Base-by-base conservation (phyloP, 2,113 vertebrate species). In the Taurulus bubalis region DNA sequence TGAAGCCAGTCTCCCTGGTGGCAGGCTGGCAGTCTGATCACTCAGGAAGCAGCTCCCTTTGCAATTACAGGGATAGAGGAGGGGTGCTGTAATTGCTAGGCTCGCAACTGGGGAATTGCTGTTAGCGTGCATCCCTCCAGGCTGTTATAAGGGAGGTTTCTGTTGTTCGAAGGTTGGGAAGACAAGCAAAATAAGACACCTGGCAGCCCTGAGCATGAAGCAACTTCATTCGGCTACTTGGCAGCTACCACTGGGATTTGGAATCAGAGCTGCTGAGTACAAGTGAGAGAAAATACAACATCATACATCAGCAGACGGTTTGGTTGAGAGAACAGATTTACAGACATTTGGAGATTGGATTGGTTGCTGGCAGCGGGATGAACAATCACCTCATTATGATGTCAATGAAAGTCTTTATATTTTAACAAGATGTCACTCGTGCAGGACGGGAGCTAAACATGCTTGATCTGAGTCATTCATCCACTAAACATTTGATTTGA, bases 21-120 rank as follows among this genome's bases (percentile, higher is more conserved):
- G 83, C 83, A 73, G 82, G 79, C 79, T 66, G 53, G 65, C 77
- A 81, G 90, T 84, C 87, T 86, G 90, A 90, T 85, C 79, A 34
- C 85, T 82, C 82, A 91, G 90, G 87, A 94, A 92, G 85, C 82
- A 67, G 68, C 90, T 87, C 92, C 85, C 87, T 84, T 79, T 89
- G 92, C 94, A 93, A 95, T 93, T 94, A 92, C 87, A 87, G 85
- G 84, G 85, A 84, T 87, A 87, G 89, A 93, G 85, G 87, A 92
- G 90, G 88, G 80, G 87, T 79, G 81, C 71, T 75, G 72, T 93
- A 95, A 95, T 95, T 94, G 93, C 92, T 83, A 78, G 78, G 76
- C 85, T 90, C 88, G 90, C 91, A 86, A 80, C 84, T 90, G 91
- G 91, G 92, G 91, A 90, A 88, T 91, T 74, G 85, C 85, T 91